Base-by-base conservation (phyloP, 2,797 vertebrate species). In the Lateolabrax maculatus region DNA sequence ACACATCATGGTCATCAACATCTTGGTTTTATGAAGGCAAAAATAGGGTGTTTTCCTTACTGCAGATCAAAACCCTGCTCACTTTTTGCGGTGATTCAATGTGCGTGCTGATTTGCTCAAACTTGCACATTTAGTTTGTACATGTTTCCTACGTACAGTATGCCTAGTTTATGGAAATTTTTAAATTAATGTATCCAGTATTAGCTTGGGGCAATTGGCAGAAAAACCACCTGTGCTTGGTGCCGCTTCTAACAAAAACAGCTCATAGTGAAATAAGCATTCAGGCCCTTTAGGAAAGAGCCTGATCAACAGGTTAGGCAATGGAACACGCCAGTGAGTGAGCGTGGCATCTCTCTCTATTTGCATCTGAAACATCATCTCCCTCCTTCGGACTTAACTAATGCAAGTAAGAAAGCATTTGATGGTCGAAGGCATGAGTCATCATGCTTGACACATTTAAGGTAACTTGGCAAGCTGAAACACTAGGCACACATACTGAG, bases 251-350 rank as follows among this genome's bases (percentile, higher is more conserved):
- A 74, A 80, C 61, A 66, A 31, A 76, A 84, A 76, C 71, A 64
- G 71, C 83, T 31, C 13, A 36, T 41, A 70, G 66, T 84, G 71
- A 89, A 84, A 82, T 71, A 72, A 65, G 55, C 39, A 29, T 82
- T 70, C 25, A 61, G 84, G 84, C 56, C 70, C 78, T 81, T 77
- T 74, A 80, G 78, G 81, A 64, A 84, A 34, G 53, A 88, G 80
- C 90, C 81, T 81, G 93, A 91, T 88, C 71, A 93, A 90, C 93
- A 90, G 91, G 93, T 94, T 90, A 75, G 81, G 85, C 87, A 81
- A 36, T 66, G 68, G 65, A 84, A 87, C 73, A 80, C 85, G 87
- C 90, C 82, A 87, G 75, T 15, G 18, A 65, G 69, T 43, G 70
- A 89, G 51, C 13, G 5, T 61, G 78, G 58, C 72, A 53, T 86